These are phyloP conservation scores for Drosophila navojoa DNA, from an alignment of 1,140 invertebrate species.

Conservation along the genomic window DNA sequence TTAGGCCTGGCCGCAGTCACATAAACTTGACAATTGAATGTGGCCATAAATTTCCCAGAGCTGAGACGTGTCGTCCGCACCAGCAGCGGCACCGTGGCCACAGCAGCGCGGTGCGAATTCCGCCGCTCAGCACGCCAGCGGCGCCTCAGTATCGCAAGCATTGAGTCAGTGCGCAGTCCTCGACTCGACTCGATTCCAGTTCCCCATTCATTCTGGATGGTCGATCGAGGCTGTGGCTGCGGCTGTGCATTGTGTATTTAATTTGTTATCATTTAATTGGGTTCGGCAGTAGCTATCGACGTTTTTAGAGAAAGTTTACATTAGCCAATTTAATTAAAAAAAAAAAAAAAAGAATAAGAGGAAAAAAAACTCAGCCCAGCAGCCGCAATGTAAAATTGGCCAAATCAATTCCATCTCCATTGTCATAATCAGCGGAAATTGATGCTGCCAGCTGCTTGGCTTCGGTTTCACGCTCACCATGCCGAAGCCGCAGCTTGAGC, in stretches of 20 bases:
- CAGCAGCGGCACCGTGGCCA: constrained; percentile 50
- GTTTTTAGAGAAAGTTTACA: constrained; percentile 59
- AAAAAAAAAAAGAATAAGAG: too few relatives aligned
- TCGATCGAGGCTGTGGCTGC: constrained; percentile 11
- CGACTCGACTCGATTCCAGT: constrained; percentile 5
- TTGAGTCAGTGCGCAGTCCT: constrained; percentile 39
- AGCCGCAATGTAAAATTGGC: constrained; percentile 33
- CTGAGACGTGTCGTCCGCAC: constrained; percentile 36
- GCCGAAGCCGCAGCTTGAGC: neutral
- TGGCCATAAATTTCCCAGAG: constrained; percentile 68
- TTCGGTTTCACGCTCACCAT: constrained; percentile 38
- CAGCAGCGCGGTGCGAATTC: constrained; percentile 53
- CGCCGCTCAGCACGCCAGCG: constrained; percentile 69
- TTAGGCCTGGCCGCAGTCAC: constrained; percentile 62
- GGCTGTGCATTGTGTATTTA: constrained; percentile 47
- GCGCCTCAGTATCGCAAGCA: constrained; percentile 68
- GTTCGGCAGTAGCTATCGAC: constrained; percentile 63
- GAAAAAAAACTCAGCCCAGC: neutral
- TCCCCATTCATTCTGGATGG: constrained; percentile 13
- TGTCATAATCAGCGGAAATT: constrained; percentile 53
- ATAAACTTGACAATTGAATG: constrained; percentile 81
- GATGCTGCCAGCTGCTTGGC: constrained; percentile 27
- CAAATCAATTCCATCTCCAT: constrained; percentile 61
- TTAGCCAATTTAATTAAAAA: constrained; percentile 62
- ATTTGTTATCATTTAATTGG: constrained; percentile 79